Base-by-base conservation (phyloP, 1,140 invertebrate species). In the Aleiodes sp. region DNA sequence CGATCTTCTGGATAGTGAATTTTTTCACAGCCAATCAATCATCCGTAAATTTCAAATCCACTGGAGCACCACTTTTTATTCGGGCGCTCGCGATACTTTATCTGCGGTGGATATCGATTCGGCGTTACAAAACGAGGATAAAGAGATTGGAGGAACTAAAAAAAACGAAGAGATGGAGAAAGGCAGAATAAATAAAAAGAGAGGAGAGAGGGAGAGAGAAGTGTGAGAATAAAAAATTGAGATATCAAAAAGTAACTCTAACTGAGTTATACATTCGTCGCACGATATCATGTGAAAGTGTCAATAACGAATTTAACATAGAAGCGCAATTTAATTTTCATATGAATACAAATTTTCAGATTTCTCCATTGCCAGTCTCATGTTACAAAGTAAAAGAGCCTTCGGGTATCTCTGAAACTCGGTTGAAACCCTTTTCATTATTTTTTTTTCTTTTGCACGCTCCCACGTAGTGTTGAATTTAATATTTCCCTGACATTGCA, bases 161-260 rank as follows among this genome's bases (percentile, higher is more conserved):
- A 35, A 10, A 4, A 35, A 35, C n/a, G 10, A 35, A 35, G 31
- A 35, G 14, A 46, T n/a, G n/a, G n/a, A 46, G 19, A 46, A 2
- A 46, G 41, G 4, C 41, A 46, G 41, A 19, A 19, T 46, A 46
- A 46, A 46, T 46, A 46, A 46, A 46, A 35, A 35, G 31, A 4
- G 4, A 10, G 31, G 31, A 10, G 41, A 19, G 41, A 19, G 41
- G 10, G 14, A 10, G 31, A n/a, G n/a, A n/a, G n/a, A n/a, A n/a
- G n/a, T n/a, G 31, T 16, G 14, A 19, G 14, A 46, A 46, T n/a
- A 6, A 6, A 19, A 19, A 46, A 46, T 46, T 46, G 41, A 46
- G 41, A 46, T 46, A 46, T 46, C 41, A n/a, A 46, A 46, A 46
- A 19, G 41, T 46, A 46, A 46, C 41, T 46, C n/a, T 35, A 35